These are phyloP conservation scores for Dicentrarchus labrax DNA, from an alignment of 2,113 vertebrate genomes.

Conservation along the genomic window DNA sequence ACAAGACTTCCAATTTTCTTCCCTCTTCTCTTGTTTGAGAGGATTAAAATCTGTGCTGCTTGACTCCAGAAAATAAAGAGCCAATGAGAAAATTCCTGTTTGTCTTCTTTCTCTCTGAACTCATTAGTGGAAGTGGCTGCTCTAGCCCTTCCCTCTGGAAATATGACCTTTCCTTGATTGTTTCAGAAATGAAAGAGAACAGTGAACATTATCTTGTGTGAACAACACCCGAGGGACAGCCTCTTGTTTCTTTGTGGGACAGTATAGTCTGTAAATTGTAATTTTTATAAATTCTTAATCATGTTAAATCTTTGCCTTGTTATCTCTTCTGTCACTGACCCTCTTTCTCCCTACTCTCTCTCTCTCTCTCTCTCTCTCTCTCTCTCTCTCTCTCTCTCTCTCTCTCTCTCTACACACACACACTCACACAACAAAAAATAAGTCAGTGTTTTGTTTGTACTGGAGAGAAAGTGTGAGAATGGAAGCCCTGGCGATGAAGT, in stretches of 20 bases:
- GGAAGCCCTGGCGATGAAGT: conserved; percentile 79
- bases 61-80: conserved; percentile 37
- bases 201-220: conserved; percentile 19
- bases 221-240: neutral
- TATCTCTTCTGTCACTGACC: conserved; percentile 10
- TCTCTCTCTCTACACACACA: neutral
- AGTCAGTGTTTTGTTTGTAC: conserved; percentile 69
- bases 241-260: conserved; percentile 7
- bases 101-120: conserved; percentile 44
- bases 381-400: neutral
- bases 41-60: conserved; percentile 35
- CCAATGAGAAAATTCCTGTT: conserved; percentile 54
- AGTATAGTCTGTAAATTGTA: neutral
- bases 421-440: conserved; percentile 57
- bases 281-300: conserved; percentile 30
- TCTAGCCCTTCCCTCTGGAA: conserved; percentile 49
- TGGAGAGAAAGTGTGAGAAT: conserved; percentile 71
- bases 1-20: conserved; percentile 18
- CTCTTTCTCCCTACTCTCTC: neutral
- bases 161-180: conserved; percentile 49
- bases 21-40: conserved; percentile 37
- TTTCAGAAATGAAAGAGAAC: conserved; percentile 59
- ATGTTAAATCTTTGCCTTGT: conserved; percentile 8
- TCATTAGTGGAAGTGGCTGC: conserved; percentile 50
- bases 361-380: neutral